phyloP scores from a whole-genome alignment of 2,113 vertebrate species.

The Percina caprodes region DNA sequence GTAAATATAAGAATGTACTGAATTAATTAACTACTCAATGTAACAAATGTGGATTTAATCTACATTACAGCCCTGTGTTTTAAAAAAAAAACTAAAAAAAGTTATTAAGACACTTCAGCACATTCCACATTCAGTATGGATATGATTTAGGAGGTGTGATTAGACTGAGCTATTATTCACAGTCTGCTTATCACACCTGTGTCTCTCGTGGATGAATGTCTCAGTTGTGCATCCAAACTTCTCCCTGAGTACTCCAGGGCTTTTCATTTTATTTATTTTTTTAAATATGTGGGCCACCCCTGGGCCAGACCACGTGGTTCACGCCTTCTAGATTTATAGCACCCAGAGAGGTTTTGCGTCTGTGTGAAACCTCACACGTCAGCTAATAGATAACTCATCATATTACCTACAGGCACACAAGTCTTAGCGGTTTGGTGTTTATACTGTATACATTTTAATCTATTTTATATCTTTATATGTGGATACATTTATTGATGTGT shows the following conservation, averaged over 20 bases:
- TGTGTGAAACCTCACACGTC: slow-evolving; percentile 54
- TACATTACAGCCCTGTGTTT: background rate
- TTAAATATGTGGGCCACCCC: slow-evolving; percentile 50
- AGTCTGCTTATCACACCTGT: slow-evolving; percentile 74
- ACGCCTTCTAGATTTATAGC: slow-evolving; percentile 48
- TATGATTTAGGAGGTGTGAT: slow-evolving; percentile 57
- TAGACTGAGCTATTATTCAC: slow-evolving; percentile 51
- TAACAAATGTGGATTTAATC: background rate
- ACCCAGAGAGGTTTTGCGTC: slow-evolving; percentile 1
- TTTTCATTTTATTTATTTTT: slow-evolving; percentile 9
- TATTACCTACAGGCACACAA: slow-evolving; percentile 27
- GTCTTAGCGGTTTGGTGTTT: background rate
- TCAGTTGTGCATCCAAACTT: slow-evolving; percentile 54
- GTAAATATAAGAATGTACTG: background rate
- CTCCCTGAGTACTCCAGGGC: slow-evolving; percentile 33
- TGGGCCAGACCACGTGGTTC: slow-evolving; percentile 44
- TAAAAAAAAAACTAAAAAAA: background rate
- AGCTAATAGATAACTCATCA: slow-evolving; percentile 40
- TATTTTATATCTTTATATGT: slow-evolving; percentile 10
- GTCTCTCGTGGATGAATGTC: slow-evolving; percentile 56
- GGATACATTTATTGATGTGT: slow-evolving; percentile 4
- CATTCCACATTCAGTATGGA: slow-evolving; percentile 28
- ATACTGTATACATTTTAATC: background rate
- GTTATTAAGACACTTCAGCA: slow-evolving; percentile 1
- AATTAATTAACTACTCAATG: no score